These are phyloP conservation scores for Thereva nobilitata DNA, from an alignment of 2,888 invertebrate species.

Conservation along the genomic window DNA sequence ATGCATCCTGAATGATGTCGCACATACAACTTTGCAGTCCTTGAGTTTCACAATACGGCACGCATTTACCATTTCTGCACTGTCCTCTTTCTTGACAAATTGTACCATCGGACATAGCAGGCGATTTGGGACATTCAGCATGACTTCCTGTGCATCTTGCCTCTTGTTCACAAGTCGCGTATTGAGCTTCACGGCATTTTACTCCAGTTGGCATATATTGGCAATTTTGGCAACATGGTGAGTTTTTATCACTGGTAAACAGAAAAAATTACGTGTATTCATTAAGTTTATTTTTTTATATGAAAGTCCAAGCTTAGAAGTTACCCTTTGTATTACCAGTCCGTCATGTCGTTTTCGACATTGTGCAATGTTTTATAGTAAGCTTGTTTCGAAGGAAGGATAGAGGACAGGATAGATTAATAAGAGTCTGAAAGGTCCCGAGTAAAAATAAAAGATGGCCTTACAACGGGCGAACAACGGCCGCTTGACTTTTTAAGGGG, in stretches of 20 bases:
- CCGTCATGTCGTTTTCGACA: too few relatives aligned
- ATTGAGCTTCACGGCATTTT: conserved; percentile 89
- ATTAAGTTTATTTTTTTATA: too few relatives aligned
- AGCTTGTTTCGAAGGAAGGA: too few relatives aligned
- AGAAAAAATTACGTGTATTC: neutral
- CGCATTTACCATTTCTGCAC: conserved; percentile 87
- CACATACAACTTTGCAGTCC: conserved; percentile 95
- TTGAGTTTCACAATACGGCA: conserved; percentile 93
- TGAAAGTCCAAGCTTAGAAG: too few relatives aligned
- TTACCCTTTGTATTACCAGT: too few relatives aligned
- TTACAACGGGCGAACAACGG: too few relatives aligned
- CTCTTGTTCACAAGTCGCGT: conserved; percentile 90
- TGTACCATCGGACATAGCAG: conserved; percentile 69
- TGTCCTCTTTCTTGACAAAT: conserved; percentile 90
- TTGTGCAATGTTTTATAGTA: too few relatives aligned
- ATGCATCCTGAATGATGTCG: conserved; percentile 89
- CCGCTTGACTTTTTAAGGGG: too few relatives aligned
- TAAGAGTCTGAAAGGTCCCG: too few relatives aligned
- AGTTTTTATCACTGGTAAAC: conserved; percentile 83
- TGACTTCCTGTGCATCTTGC: conserved; percentile 83
- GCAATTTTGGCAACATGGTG: conserved; percentile 92
- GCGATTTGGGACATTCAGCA: conserved; percentile 83
- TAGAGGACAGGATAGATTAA: too few relatives aligned
- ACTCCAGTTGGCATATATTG: conserved; percentile 80
- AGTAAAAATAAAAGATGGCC: too few relatives aligned